Conservation (phyloP, 2,113 vertebrate species). For the Furnarius figulus region DNA sequence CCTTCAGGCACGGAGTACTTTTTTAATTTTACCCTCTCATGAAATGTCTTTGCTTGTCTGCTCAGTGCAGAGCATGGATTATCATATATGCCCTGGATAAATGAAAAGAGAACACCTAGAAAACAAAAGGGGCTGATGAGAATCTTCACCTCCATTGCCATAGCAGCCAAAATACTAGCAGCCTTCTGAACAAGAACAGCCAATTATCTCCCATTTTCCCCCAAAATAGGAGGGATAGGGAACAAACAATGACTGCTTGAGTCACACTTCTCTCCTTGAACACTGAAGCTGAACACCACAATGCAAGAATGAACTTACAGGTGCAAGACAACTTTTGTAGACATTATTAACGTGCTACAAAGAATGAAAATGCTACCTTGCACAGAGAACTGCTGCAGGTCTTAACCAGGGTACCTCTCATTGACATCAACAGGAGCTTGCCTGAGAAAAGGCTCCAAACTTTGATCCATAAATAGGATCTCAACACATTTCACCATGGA, state of each 20-base stretch:
- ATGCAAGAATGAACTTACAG: not conserved
- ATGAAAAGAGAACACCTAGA: not conserved
- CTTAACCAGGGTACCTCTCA: not conserved
- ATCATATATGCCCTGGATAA: not conserved
- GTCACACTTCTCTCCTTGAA: not conserved
- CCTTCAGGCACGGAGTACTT: not conserved
- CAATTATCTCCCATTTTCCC: not conserved
- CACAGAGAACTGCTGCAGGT: not conserved
- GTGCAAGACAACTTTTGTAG: not conserved
- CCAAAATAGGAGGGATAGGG: not conserved
- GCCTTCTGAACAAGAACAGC: not conserved
- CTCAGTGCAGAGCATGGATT: not conserved
- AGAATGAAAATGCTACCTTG: not conserved
- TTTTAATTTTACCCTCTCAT: not conserved
- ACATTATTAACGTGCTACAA: not conserved
- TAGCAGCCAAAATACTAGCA: not conserved
- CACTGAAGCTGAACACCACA: not conserved
- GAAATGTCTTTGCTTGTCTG: not conserved
- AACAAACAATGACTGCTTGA: not conserved
- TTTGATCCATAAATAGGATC: not conserved
- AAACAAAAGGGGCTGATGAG: not conserved
- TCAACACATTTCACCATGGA: slow-evolving; percentile 49
- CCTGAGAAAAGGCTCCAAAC: not conserved
- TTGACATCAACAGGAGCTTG: not conserved
- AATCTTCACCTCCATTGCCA: not conserved